Conservation (phyloP, 1,140 invertebrate genomes). For the Pseudachorutes palmiensis region DNA sequence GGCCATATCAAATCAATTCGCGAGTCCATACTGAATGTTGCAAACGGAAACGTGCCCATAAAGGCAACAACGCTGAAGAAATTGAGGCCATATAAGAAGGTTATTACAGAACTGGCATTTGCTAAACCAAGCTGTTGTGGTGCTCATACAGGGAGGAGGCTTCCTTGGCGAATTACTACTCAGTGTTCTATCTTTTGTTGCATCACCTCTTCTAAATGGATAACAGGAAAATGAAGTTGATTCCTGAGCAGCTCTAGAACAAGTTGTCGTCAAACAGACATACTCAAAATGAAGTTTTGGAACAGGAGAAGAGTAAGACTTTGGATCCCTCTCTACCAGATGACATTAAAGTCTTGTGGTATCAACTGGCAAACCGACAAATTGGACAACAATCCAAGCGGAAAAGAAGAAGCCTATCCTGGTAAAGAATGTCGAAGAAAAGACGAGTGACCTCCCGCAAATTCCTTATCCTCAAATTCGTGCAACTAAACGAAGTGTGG, state of each 20-base stretch:
- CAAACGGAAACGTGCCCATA: conserved; percentile 15
- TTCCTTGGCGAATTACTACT: neutral
- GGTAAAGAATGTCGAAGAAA: neutral
- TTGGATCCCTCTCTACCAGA: no score
- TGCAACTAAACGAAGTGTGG: no score
- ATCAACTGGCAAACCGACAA: neutral
- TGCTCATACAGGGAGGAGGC: conserved; percentile 4
- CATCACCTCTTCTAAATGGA: neutral
- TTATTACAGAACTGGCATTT: neutral
- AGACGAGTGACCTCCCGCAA: neutral
- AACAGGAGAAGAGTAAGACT: no score
- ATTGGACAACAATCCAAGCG: neutral
- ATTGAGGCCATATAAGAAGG: neutral
- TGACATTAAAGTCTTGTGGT: neutral
- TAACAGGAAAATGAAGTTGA: conserved; percentile 9
- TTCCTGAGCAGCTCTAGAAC: conserved; percentile 9
- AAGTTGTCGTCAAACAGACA: no score
- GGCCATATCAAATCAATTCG: conserved; percentile 19
- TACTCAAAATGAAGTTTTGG: no score
- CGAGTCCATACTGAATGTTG: conserved; percentile 20
- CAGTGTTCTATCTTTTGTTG: neutral
- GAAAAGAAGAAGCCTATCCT: neutral
- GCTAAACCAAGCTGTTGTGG: neutral
- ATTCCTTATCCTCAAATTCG: neutral
- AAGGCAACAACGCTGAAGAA: neutral